These are phyloP conservation scores for Sciaenops ocellatus DNA, from an alignment of 2,797 vertebrate genomes.

Conservation along the genomic window DNA sequence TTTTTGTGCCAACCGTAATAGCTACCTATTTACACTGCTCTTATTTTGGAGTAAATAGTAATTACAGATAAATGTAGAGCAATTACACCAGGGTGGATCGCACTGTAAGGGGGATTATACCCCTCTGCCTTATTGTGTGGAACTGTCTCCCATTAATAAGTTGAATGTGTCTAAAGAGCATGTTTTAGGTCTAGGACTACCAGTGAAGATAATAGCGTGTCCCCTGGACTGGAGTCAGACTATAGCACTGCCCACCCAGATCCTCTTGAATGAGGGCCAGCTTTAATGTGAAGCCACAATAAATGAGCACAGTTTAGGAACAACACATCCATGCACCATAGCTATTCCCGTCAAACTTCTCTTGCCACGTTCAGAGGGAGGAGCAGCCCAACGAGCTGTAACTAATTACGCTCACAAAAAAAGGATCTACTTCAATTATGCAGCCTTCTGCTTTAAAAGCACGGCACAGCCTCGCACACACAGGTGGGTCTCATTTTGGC, in stretches of 20 bases:
- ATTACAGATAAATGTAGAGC: constrained; percentile 82
- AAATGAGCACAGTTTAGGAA: constrained; percentile 14
- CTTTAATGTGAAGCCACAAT: constrained; percentile 44
- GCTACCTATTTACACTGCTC: constrained; percentile 71
- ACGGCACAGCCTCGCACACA: constrained; percentile 45
- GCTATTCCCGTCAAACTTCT: constrained; percentile 37
- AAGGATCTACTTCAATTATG: constrained; percentile 77
- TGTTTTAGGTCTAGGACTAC: constrained; percentile 23
- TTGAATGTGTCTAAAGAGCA: constrained; percentile 41
- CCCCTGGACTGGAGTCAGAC: constrained; percentile 31
- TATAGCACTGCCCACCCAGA: constrained; percentile 7
- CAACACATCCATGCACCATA: constrained; percentile 6
- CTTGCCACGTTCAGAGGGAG: constrained; percentile 62
- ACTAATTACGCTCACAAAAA: constrained; percentile 77
- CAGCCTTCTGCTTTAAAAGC: constrained; percentile 64
- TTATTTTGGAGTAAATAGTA: constrained; percentile 76
- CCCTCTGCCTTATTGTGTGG: constrained; percentile 59
- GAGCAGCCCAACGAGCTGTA: constrained; percentile 77
- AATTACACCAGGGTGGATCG: constrained; percentile 75
- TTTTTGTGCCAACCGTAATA: constrained; percentile 74
- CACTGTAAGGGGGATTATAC: constrained; percentile 58
- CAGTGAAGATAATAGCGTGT: constrained; percentile 27
- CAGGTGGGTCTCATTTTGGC: constrained; percentile 84
- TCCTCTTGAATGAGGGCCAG: constrained; percentile 37
- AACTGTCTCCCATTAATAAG: constrained; percentile 69